A percentile compares a stretch with the other conserved stretches of the same genome.
Conservation (phyloP, 2,797 vertebrate genomes). For the Phrynocephalus forsythii region DNA sequence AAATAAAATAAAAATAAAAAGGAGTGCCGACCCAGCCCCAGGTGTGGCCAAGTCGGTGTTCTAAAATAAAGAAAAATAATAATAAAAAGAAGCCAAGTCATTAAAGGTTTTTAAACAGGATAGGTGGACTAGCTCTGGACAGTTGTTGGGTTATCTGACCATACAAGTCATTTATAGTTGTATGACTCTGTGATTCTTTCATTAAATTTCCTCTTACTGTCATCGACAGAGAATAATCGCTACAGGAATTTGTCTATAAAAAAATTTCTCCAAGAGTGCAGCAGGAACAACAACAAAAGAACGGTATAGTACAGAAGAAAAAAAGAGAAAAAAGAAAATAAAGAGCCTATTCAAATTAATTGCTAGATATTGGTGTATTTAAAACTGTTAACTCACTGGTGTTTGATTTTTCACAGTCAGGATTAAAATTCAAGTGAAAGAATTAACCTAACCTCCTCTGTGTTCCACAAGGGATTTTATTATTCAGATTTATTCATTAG, state of each 20-base stretch:
- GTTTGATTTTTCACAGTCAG: conserved; percentile 52
- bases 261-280: background rate
- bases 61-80: no score
- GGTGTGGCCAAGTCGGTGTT: no score
- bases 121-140: background rate
- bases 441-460: conserved; percentile 74
- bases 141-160: background rate
- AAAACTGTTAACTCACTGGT: conserved; percentile 48
- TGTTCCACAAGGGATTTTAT: conserved; percentile 69
- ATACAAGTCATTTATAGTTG: background rate
- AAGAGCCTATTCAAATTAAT: conserved; percentile 35
- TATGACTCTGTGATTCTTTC: background rate
- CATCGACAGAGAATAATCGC: background rate
- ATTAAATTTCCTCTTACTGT: background rate
- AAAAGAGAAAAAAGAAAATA: conserved; percentile 1
- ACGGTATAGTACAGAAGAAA: no score
- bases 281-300: background rate
- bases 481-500: conserved; percentile 80
- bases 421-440: conserved; percentile 76
- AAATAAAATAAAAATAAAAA: no score
- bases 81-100: no score
- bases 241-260: background rate
- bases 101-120: background rate
- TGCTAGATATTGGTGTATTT: conserved; percentile 61
- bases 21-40: no score